A percentile compares a stretch with the other conserved stretches of the same genome.
These are phyloP conservation scores for Ormyrus labotus DNA, from an alignment of 2,888 invertebrate species.

Conservation along the genomic window DNA sequence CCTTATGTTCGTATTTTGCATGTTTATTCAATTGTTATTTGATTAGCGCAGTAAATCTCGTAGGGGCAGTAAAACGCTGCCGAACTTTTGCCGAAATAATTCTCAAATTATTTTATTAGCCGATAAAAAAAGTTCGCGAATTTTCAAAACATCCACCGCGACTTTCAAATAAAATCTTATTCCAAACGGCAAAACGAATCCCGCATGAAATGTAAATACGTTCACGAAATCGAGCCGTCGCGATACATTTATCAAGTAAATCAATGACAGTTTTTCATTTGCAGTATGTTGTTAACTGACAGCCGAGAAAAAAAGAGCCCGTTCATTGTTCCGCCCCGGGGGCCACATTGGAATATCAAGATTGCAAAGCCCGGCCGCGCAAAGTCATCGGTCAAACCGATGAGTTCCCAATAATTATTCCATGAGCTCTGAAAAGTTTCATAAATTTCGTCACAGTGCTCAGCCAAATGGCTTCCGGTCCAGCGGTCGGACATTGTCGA, in stretches of 20 bases:
- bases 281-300: conserved; percentile 52
- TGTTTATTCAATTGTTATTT: too few relatives aligned
- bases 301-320: conserved; percentile 26
- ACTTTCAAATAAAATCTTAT: background rate
- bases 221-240: background rate
- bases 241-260: conserved; percentile 28
- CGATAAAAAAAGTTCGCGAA: too few relatives aligned
- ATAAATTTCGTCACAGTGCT: conserved; percentile 70
- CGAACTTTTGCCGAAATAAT: too few relatives aligned
- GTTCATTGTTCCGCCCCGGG: conserved; percentile 5
- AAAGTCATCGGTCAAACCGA: conserved; percentile 50
- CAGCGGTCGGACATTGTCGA: conserved; percentile 70
- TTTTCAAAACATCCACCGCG: conserved; percentile 1
- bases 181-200: background rate
- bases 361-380: conserved; percentile 24
- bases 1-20: conserved; percentile 24
- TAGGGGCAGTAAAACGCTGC: too few relatives aligned
- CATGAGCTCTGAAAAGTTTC: conserved; percentile 64
- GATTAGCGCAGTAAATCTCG: too few relatives aligned
- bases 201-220: background rate
- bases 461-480: conserved; percentile 73
- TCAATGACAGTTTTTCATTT: conserved; percentile 55
- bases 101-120: too few relatives aligned
- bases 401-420: conserved; percentile 61
- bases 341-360: conserved; percentile 40